Base-by-base conservation (phyloP, 2,113 vertebrate genomes). In the Phocoena phocoena region DNA sequence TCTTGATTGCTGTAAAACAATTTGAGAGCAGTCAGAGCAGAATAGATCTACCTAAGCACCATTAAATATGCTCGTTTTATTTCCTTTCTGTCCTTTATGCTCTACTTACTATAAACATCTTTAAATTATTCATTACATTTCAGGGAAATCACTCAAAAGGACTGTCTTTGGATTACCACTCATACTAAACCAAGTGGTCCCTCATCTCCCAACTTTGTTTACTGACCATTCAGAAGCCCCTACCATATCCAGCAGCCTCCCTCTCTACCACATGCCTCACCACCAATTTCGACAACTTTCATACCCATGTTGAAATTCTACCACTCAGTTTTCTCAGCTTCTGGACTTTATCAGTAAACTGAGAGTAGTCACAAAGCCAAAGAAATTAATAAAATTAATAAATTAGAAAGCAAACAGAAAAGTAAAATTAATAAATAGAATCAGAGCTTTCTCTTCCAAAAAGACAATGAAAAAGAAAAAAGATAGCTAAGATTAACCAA, bases 121-220 rank as follows among this genome's bases (percentile, higher is more conserved):
- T 96, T 97, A 92, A 97, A 97, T 97, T 96, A 97, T 98, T 98
- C 95, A 95, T 95, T 92, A 44, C 23, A 82, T 41, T 93, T 14
- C 58, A 86, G 50, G 70, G 62, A 87, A 94, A 87, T 86, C 41
- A 96, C 55, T 96, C 73, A 25, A 90, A 97, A 73, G 31, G 23
- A 86, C 62, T 81, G 21, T 85, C 82, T 38, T 79, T 73, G 15
- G 31, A 44, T 77, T 63, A 20, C 87, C 20, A 63, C 23, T 25
- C 41, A 47, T 41, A 88, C 26, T 79, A 87, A 87, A 47, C 10
- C 4, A 36, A 81, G 50, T 17, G 14, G 6, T 79, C 31, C 36
- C 41, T 50, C 13, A 5, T 82, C 31, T 94, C 21, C 31, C 53
- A 88, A 13, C 25, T 83, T 63, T 47, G 33, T 31, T 33, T 65